Evolutionary conservation across 2,797 vertebrate genomes (phyloP).

Genomic region (Tragelaphus eurycerus): DNA sequence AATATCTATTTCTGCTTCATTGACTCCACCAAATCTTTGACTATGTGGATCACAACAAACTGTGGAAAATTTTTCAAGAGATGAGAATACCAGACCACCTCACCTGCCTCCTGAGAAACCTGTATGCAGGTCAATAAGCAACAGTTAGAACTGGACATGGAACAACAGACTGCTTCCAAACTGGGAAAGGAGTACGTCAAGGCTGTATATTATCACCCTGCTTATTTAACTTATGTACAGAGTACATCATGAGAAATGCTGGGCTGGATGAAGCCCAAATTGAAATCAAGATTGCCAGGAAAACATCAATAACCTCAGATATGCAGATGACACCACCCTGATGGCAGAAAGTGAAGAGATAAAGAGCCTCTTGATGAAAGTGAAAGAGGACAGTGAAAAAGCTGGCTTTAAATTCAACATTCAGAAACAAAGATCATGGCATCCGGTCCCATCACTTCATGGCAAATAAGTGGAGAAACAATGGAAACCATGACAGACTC

Average conservation of each 20-base stretch:
- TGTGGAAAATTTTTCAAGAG: neutral
- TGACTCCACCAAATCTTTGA: neutral
- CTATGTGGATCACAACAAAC: neutral
- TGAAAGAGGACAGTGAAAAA: neutral
- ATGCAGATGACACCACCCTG: neutral
- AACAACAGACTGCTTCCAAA: neutral
- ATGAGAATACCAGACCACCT: neutral
- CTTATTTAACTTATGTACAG: neutral
- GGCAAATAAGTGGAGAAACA: neutral
- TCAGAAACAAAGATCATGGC: neutral
- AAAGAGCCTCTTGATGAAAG: neutral
- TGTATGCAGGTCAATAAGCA: neutral
- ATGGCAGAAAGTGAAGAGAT: neutral
- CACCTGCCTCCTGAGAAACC: neutral
- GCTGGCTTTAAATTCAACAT: neutral
- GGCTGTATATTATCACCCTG: neutral
- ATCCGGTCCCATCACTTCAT: neutral
- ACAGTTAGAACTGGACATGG: neutral
- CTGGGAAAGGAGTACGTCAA: neutral
- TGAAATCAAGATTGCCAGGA: neutral
- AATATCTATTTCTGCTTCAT: neutral
- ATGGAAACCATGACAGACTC: neutral
- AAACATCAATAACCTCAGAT: neutral
- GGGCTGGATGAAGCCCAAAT: neutral
- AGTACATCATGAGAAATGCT: neutral